A percentile compares a stretch with the other conserved stretches of the same genome.
phyloP scores from a whole-genome alignment of 2,797 vertebrate genomes.

The Hippoglossus hippoglossus region DNA sequence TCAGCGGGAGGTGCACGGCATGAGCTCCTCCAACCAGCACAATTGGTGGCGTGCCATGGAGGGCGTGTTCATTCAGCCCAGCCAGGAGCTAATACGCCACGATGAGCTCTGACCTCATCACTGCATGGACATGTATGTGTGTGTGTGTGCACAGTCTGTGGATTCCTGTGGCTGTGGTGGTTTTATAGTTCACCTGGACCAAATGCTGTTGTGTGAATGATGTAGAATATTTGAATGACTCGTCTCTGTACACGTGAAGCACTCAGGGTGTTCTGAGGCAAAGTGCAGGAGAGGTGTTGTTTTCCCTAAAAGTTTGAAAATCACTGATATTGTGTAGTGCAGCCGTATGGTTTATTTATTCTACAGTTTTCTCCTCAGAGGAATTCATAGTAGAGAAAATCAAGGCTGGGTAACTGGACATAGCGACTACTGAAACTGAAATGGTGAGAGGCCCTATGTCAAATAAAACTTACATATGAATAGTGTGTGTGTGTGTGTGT shows the following conservation, averaged over 20 bases:
- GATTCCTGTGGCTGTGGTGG: not conserved
- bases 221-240: conserved; percentile 11
- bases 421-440: not conserved
- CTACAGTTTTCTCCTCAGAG: not conserved
- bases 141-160: not conserved
- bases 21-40: conserved; percentile 87
- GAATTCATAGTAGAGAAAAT: conserved; percentile 3
- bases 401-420: not conserved
- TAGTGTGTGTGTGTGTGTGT: too few relatives aligned
- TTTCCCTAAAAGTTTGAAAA: not conserved
- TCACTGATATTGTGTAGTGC: conserved; percentile 3
- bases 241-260: conserved; percentile 14
- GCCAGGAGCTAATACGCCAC: conserved; percentile 80
- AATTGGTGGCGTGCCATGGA: conserved; percentile 97
- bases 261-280: conserved; percentile 20
- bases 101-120: conserved; percentile 89
- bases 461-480: not conserved
- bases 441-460: not conserved
- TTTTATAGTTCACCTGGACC: conserved; percentile 23
- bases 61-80: conserved; percentile 95
- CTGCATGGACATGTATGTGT: not conserved
- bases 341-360: not conserved
- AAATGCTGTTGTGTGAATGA: conserved; percentile 13
- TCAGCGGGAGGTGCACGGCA: conserved; percentile 94
- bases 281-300: not conserved